These are phyloP conservation scores for Rachycentron canadum DNA, from an alignment of 2,797 vertebrate species.

Conservation along the genomic window DNA sequence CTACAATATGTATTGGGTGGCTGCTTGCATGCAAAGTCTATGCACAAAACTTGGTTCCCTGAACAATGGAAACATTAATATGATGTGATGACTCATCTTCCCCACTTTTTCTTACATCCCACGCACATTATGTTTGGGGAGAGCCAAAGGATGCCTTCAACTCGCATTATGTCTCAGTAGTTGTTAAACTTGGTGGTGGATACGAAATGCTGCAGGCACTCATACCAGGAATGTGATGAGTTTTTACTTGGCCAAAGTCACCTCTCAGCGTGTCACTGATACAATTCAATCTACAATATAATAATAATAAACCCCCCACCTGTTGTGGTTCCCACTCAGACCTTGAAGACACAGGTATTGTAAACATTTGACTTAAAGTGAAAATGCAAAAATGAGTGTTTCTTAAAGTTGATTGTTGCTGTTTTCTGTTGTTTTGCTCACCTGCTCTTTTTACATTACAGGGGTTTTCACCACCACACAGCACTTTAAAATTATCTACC, in stretches of 20 bases:
- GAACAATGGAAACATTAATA: conserved; percentile 45
- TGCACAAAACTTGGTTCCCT: conserved; percentile 7
- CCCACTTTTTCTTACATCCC: conserved; percentile 36
- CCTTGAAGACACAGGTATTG: too few species aligned
- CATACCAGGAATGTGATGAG: not conserved
- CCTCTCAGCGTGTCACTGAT: not conserved
- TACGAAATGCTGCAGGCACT: conserved; percentile 8
- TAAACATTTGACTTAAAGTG: too few species aligned
- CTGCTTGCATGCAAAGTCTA: not conserved
- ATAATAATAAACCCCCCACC: not conserved
- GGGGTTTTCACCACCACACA: not conserved
- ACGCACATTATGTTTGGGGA: conserved; percentile 39
- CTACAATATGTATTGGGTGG: not conserved
- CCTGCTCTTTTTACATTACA: not conserved
- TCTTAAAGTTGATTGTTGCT: not conserved
- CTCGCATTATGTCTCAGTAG: conserved; percentile 37
- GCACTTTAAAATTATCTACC: not conserved
- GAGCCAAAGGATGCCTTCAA: conserved; percentile 34
- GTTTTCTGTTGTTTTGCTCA: not conserved
- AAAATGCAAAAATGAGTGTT: not conserved
- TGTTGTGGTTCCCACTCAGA: not conserved
- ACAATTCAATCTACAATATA: not conserved
- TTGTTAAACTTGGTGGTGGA: conserved; percentile 7
- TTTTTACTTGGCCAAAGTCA: not conserved
- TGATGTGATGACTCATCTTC: conserved; percentile 35